These are phyloP conservation scores for Microctonus brassicae DNA, from an alignment of 2,888 invertebrate species.

Conservation along the genomic window DNA sequence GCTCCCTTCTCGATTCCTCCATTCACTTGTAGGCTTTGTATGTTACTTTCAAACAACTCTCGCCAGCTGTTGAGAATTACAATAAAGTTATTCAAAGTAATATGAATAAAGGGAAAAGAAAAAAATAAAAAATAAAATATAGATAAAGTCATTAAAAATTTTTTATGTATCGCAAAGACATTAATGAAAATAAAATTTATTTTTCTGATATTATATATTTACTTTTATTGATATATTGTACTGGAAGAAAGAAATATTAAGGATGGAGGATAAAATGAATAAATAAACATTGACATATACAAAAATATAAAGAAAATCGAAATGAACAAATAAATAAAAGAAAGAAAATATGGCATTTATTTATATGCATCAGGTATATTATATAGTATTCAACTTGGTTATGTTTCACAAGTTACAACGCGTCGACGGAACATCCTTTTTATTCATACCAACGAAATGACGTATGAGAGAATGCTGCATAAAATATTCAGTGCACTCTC, in stretches of 20 bases:
- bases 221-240: too few relatives aligned
- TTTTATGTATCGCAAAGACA: neutral
- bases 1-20: neutral
- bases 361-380: neutral
- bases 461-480: conserved; percentile 56
- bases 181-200: neutral
- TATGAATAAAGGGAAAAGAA: too few relatives aligned
- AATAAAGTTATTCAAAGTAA: conserved; percentile 20
- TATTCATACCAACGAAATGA: conserved; percentile 54
- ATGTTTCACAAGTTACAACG: conserved; percentile 33
- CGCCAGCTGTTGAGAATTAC: conserved; percentile 15
- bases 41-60: conserved; percentile 6
- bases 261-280: neutral
- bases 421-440: conserved; percentile 44
- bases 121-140: neutral
- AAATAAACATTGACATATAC: too few relatives aligned
- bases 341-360: neutral
- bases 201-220: too few relatives aligned
- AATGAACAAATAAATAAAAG: too few relatives aligned
- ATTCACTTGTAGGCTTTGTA: neutral
- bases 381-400: conserved; percentile 19
- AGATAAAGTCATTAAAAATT: neutral
- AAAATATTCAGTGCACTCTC: conserved; percentile 59
- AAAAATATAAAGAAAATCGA: too few relatives aligned
- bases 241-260: neutral